Percentiles rank a stretch among this genome's conserved stretches.
Conservation (phyloP, 2,113 vertebrate species). For the Mormyrus lacerda region DNA sequence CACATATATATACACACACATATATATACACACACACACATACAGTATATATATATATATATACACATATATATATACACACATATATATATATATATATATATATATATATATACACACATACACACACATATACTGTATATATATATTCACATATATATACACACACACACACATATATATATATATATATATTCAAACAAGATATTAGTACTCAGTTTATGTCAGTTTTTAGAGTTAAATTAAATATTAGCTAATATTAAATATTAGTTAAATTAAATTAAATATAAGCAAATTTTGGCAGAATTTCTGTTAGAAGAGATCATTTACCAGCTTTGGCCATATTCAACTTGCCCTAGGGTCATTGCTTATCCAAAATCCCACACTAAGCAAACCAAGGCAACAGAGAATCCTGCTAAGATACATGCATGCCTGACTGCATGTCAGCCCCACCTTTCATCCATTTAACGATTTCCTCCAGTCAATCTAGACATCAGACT, state of each 20-base stretch:
- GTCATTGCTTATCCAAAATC: neutral
- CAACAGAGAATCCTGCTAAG: neutral
- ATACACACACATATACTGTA: no score
- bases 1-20: no score
- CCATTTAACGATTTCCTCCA: neutral
- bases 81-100: no score
- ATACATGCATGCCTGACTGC: neutral
- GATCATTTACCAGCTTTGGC: neutral
- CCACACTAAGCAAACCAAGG: neutral
- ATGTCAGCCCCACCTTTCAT: neutral
- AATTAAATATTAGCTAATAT: no score
- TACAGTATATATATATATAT: no score
- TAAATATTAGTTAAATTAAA: no score
- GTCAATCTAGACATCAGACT: neutral
- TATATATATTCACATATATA: no score
- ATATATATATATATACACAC: no score
- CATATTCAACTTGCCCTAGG: neutral
- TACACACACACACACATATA: no score
- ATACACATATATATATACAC: no score
- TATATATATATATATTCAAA: slow-evolving; percentile 35
- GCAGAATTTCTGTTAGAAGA: neutral
- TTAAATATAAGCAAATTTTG: neutral
- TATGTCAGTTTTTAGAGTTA: neutral
- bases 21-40: no score
- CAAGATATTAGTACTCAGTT: slow-evolving; percentile 16